A percentile compares a stretch with the other conserved stretches of the same genome.
Evolutionary conservation across 2,888 invertebrate genomes (phyloP).

Genomic region (Lasioglossum malachurum): DNA sequence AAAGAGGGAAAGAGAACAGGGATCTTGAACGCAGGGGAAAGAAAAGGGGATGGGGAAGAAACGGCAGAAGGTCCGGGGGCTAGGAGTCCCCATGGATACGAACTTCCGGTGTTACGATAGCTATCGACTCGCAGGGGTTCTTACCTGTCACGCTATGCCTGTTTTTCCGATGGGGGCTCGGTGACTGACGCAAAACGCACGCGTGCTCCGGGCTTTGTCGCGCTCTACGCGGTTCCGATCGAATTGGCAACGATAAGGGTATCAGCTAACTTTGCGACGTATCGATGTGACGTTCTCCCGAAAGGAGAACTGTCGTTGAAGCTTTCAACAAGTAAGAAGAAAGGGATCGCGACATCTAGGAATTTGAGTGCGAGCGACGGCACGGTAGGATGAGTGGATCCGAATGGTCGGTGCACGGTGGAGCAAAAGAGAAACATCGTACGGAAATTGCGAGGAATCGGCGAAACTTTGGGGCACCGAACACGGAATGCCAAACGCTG

Average conservation of each 20-base stretch:
- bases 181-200: conserved; percentile 40
- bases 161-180: conserved; percentile 48
- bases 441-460: conserved; percentile 57
- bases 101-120: conserved; percentile 65
- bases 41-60: not conserved
- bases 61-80: conserved; percentile 10
- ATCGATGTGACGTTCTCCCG: not conserved
- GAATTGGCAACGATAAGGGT: not conserved
- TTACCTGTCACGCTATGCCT: conserved; percentile 67
- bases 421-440: conserved; percentile 47
- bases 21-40: not conserved
- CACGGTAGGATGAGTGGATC: conserved; percentile 31
- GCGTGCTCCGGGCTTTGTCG: conserved; percentile 17
- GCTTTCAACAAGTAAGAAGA: no score
- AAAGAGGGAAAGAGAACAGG: not conserved
- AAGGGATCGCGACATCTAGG: not conserved
- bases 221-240: conserved; percentile 1
- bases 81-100: conserved; percentile 28
- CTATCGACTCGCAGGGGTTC: conserved; percentile 60
- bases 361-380: conserved; percentile 8
- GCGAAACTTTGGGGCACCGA: not conserved
- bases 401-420: not conserved
- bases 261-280: not conserved
- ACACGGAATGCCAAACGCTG: not conserved
- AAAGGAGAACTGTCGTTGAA: no score